Evolutionary conservation across 2,797 vertebrate species (phyloP), one percentile per base, ranked within the genome.

Genomic region (Strix occidentalis): DNA sequence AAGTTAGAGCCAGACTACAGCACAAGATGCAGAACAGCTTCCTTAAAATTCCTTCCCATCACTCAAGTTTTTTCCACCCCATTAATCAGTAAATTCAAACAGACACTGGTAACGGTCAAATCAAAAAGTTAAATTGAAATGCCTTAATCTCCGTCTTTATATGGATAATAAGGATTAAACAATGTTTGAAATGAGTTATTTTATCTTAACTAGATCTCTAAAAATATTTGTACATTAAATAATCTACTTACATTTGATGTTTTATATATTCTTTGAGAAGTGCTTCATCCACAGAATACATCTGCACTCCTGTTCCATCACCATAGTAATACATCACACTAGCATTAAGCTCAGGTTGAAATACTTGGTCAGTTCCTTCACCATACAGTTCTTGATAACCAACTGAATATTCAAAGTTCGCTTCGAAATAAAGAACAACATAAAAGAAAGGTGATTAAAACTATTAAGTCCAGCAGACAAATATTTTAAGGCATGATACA

Each of bases 211-310:
- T 53, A 84, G 56, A 61, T 25, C 33, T 76, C 48, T 60, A 37
- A 83, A 80, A 87, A 17, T 11, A 45, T 37, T n/a, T 71, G 37
- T 17, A 71, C 28, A 31, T 90, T 74, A 85, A 83, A 53, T 39
- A 54, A 33, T 75, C 65, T 50, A 98, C 99, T 99, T 98, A 99
- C 99, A 99, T 99, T 97, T 99, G 99, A 19, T 99, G 98, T 95
- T 99, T 99, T 96, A 99, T 99, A 81, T 99, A 99, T 71, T 99
- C 99, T 96, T 99, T 99, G 10, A 99, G 99, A 72, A 99, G 97
- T 54, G 98, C 97, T 94, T 99, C 99, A 61, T 99, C 99, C 96
- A 99, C 99, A 12, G 99, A 98, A 97, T 99, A 99, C 98, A 99
- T 98, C 96, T 99, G 99, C 21, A 99, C 97, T 46, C 99, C 99